Conservation (phyloP, 2,888 invertebrate genomes). For the Athetis lepigone region DNA sequence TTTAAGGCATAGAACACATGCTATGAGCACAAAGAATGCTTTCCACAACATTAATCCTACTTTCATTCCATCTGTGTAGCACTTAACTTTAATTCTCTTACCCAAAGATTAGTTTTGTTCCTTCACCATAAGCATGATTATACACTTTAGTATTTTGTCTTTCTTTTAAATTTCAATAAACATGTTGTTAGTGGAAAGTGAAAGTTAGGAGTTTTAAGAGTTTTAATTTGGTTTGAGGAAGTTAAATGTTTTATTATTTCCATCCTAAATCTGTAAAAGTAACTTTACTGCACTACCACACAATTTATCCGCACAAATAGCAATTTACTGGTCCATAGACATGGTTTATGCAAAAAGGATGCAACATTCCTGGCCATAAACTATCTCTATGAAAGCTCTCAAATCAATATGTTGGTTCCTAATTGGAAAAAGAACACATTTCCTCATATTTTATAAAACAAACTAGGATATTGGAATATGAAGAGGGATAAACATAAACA, state of each 20-base stretch:
- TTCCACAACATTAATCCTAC: slow-evolving; percentile 43
- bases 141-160: neutral
- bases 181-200: neutral
- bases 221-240: neutral
- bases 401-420: neutral
- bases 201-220: neutral
- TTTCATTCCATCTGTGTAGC: slow-evolving; percentile 20
- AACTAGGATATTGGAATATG: too few relatives aligned
- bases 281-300: too few relatives aligned
- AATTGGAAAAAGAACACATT: too few relatives aligned
- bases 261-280: neutral
- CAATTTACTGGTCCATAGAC: too few relatives aligned
- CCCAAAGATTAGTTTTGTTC: neutral
- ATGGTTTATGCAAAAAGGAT: neutral
- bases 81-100: slow-evolving; percentile 8
- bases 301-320: too few relatives aligned
- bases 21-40: slow-evolving; percentile 39
- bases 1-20: slow-evolving; percentile 1
- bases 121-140: neutral
- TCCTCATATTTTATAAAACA: too few relatives aligned
- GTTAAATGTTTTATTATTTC: neutral
- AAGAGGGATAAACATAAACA: neutral
- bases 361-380: neutral
- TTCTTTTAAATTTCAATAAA: neutral
- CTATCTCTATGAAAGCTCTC: neutral